Evolutionary conservation across 2,888 invertebrate species (phyloP), one percentile per base, ranked within the genome.

Genomic region (Drosophila neotestacea): DNA sequence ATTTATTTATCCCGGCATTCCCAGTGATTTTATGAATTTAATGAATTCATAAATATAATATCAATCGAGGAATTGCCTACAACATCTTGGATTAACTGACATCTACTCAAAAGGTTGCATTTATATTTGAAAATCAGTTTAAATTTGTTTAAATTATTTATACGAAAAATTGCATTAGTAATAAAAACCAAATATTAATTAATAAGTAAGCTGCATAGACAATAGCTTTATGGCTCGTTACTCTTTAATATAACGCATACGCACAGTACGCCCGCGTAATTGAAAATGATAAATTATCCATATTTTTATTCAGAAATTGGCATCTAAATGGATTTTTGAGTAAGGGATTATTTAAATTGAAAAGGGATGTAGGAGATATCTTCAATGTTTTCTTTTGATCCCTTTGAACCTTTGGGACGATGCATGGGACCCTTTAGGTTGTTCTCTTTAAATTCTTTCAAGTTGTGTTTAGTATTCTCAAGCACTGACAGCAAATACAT

Each of bases 391-490:
- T 5, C 27, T n/a, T 65, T 51, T 51, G 42, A 62, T 52, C 42
- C 48, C 54, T 32, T 54, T 44, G 16, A 58, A 22, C 16, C 38
- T n/a, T 3, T 36, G 27, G n/a, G 28, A 10, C 6, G 44, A 13
- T n/a, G 22, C 9, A 1, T 2, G 6, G 6, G 10, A 47, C 39
- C 34, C 39, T 36, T 16, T 16, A 22, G 28, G 22, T 4, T 22
- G 16, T n/a, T 6, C 5, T 22, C 9, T 41, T 44, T 28, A 67
- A 59, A 58, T 42, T 44, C 50, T 16, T 44, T 48, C n/a, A 27
- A 50, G 7, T 27, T 7, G 44, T 46, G 30, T 16, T 78, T 62
- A 34, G 50, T 55, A 66, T 72, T 51, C 60, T 5, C 13, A 27
- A 22, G 32, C 39, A 55, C 30, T 41, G 54, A 28, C 61, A 46